Evolutionary conservation across 2,113 vertebrate species (phyloP).

Genomic region (Ia io): DNA sequence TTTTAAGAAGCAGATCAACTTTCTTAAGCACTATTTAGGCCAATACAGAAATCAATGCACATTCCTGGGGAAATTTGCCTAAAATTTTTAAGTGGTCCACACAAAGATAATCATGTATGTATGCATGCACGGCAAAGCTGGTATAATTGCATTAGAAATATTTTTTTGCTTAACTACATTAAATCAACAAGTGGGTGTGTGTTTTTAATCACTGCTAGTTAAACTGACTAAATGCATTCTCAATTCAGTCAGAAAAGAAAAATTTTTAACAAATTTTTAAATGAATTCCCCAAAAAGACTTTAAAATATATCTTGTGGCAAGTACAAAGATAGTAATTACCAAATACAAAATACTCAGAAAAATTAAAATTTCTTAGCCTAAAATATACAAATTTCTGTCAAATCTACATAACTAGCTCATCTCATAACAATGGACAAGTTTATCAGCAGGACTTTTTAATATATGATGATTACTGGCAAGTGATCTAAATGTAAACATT

Average conservation of each 20-base stretch:
- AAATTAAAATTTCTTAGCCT: not conserved
- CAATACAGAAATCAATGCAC: conserved; percentile 24
- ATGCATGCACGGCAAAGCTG: not conserved
- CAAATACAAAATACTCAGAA: not conserved
- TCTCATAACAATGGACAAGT: not conserved
- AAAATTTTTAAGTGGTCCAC: conserved; percentile 11
- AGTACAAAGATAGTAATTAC: not conserved
- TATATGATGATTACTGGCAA: conserved; percentile 1
- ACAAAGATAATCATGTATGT: not conserved
- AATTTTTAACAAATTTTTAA: not conserved
- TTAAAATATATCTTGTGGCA: not conserved
- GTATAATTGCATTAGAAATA: not conserved
- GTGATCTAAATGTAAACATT: not conserved
- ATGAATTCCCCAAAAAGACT: not conserved
- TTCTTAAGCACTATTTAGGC: conserved; percentile 12
- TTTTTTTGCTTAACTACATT: not conserved
- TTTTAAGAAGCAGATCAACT: conserved; percentile 33
- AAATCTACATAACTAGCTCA: not conserved
- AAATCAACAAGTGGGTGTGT: conserved; percentile 46
- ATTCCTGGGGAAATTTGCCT: conserved; percentile 12
- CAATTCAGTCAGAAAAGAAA: not conserved
- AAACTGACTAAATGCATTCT: not conserved
- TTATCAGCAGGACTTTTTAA: not conserved
- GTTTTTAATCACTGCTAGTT: conserved; percentile 27
- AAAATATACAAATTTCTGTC: conserved; percentile 36